Conservation (phyloP, 2,888 invertebrate genomes). For the Epiblema foenella region DNA sequence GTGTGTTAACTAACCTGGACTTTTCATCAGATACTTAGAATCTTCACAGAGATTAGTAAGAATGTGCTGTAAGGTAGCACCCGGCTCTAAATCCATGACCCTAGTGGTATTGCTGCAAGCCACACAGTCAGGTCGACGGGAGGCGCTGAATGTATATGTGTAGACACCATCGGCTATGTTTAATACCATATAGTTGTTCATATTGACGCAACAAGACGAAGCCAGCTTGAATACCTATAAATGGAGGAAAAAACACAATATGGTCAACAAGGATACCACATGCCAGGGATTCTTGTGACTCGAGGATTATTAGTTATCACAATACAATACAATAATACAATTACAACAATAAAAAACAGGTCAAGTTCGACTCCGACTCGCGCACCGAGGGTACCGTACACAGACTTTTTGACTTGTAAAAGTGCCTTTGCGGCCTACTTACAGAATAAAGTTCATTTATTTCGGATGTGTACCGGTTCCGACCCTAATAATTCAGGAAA, state of each 20-base stretch:
- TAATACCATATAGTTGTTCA: constrained; percentile 98
- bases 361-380: no score
- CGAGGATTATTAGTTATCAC: no score
- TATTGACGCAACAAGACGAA: constrained; percentile 94
- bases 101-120: constrained; percentile 92
- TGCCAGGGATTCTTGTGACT: no score
- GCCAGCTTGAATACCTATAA: constrained; percentile 95
- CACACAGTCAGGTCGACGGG: constrained; percentile 93
- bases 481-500: no score
- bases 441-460: no score
- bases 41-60: constrained; percentile 92
- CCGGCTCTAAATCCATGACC: constrained; percentile 84
- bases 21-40: constrained; percentile 94
- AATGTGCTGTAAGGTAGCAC: constrained; percentile 90
- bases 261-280: no score
- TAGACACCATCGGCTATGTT: constrained; percentile 98
- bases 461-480: no score
- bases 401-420: no score
- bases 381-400: no score
- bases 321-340: no score
- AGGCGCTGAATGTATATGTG: constrained; percentile 97
- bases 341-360: no score
- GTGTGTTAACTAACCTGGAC: constrained; percentile 88
- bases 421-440: no score
- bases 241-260: background rate